Evolutionary conservation across 2,888 invertebrate species (phyloP).

Genomic region (Junonia oenone): DNA sequence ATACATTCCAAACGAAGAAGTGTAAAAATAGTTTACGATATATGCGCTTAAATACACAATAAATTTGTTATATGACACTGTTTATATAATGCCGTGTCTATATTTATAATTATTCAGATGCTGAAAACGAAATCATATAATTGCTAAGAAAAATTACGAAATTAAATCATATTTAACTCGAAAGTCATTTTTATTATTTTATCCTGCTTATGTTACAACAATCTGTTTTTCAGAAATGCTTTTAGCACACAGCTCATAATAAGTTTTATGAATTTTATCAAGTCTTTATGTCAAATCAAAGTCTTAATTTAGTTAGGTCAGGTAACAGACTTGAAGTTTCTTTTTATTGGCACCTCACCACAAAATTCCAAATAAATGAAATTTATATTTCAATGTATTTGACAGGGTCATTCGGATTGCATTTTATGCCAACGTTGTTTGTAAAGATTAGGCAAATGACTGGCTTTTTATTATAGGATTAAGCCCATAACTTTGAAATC

Average conservation of each 20-base stretch:
- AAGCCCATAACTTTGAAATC: constrained; percentile 22
- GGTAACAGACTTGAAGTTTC: constrained; percentile 1
- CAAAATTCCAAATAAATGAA: constrained; percentile 7
- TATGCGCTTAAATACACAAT: constrained; percentile 69
- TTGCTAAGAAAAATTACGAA: constrained; percentile 78
- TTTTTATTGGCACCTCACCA: constrained; percentile 9
- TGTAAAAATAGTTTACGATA: constrained; percentile 54
- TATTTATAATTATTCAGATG: constrained; percentile 70
- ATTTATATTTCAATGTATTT: constrained; percentile 16
- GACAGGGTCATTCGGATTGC: constrained; percentile 23
- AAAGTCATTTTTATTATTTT: constrained; percentile 40
- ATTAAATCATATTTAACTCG: constrained; percentile 80
- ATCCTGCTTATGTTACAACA: too few species aligned
- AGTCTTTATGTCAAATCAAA: neutral
- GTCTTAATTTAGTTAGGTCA: neutral
- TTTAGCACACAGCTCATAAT: too few species aligned
- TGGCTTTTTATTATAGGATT: constrained; percentile 30
- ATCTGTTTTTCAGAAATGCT: too few species aligned
- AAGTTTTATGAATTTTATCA: too few species aligned
- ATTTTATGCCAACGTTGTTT: constrained; percentile 29
- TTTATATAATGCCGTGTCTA: constrained; percentile 66
- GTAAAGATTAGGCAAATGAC: constrained; percentile 32
- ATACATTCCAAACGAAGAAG: constrained; percentile 64
- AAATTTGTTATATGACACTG: constrained; percentile 57
- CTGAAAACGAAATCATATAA: constrained; percentile 75